Evolutionary conservation across 2,797 vertebrate genomes (phyloP), one percentile per base, ranked within the genome.

Genomic region (Coilia nasus): DNA sequence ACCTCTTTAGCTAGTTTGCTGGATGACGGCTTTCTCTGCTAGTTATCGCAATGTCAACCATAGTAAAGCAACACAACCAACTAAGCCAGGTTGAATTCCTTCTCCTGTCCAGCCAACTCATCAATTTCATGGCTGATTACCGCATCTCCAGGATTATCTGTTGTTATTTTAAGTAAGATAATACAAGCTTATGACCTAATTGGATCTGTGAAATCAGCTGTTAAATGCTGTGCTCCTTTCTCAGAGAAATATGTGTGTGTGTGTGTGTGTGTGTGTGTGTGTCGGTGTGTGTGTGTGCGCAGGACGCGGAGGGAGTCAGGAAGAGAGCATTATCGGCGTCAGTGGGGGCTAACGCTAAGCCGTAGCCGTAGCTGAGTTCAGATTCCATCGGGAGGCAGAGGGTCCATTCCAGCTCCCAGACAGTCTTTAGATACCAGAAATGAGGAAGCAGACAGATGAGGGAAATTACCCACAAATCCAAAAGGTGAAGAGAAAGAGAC

Each of bases 161-260:
- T 84, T 89, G 92, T 94, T 94, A 93, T 94, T 94, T 93, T 92
- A 94, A 92, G 88, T 91, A 89, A 93, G 90, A 93, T 91, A 93
- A 91, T 91, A 89, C 88, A 91, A 92, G 92, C 93, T 92, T 92
- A 92, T 86, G 86, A 90, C 88, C 88, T 92, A 93, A 92, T 92
- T 88, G 89, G 93, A 93, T 94, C 84, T 92, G 93, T 93, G 93
- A 93, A 93, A 92, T 94, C 92, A 93, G 87, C 71, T 91, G 91
- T 91, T 94, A 94, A 89, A 89, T 86, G 88, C 87, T 17, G 25
- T 59, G 83, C 88, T 85, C 57, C 83, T 91, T 85, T 90, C 85
- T 91, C 85, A 87, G 78, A 90, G 86, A 88, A 90, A 90, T 59
- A 89, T 88, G 81, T 84, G 86, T 25, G 87, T 71, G 81, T 85